Conservation (phyloP, 2,888 invertebrate genomes). For the Macaria liturata region DNA sequence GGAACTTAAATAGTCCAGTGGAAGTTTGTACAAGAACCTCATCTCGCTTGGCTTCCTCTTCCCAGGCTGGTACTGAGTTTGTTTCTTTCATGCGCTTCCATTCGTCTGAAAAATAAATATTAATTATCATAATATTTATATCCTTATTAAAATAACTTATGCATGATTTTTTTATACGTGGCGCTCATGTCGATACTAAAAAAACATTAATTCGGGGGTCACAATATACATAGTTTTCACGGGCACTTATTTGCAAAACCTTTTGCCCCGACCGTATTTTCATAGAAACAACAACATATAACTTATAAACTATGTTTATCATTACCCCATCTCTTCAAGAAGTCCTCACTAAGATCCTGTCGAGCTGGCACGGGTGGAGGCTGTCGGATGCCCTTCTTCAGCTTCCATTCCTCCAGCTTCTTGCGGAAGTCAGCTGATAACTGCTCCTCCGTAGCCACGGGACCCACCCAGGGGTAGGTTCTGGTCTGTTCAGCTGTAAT, state of each 20-base stretch:
- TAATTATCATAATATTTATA: background rate
- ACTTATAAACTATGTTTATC: too few relatives aligned
- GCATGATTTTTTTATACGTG: too few relatives aligned
- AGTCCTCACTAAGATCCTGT: constrained; percentile 90
- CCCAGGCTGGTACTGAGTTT: constrained; percentile 81
- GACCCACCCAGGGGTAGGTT: constrained; percentile 40
- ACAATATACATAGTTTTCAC: too few relatives aligned
- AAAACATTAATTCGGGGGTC: too few relatives aligned
- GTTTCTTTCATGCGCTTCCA: constrained; percentile 91
- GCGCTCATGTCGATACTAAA: too few relatives aligned
- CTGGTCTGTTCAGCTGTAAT: constrained; percentile 1
- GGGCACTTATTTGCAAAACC: too few relatives aligned
- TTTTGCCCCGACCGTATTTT: too few relatives aligned
- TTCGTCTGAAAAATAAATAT: constrained; percentile 79
- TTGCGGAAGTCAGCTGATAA: constrained; percentile 91
- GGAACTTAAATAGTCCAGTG: constrained; percentile 92
- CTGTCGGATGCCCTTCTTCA: constrained; percentile 82
- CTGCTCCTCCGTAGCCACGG: constrained; percentile 86
- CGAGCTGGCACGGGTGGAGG: constrained; percentile 83
- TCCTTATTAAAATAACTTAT: too few relatives aligned
- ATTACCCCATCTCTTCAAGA: constrained; percentile 89
- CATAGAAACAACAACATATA: too few relatives aligned
- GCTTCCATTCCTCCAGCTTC: constrained; percentile 94
- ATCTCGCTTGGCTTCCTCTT: constrained; percentile 68
- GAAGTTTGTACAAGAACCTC: constrained; percentile 93